Base-by-base conservation (phyloP, 2,113 vertebrate species). In the Emberiza fucata region DNA sequence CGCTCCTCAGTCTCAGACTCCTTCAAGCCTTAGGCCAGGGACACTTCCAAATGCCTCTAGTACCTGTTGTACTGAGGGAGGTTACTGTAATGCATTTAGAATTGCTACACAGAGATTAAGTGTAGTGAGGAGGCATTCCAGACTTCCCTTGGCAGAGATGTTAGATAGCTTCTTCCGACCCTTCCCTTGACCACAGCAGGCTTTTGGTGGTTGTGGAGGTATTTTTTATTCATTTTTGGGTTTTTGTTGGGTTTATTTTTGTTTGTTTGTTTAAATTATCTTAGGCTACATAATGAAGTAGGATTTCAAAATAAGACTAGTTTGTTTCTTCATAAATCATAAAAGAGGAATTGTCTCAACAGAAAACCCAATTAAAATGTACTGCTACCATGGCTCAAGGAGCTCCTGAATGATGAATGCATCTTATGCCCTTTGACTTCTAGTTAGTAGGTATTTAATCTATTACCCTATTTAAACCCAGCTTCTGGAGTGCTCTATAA, bases 331-430 rank as follows among this genome's bases (percentile, higher is more conserved):
- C 56, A 59, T 93, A 95, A 89, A 96, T 96, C 66, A 86, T 35
- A 64, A 40, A 91, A 73, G 61, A 94, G 53, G 92, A 97, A 88
- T 76, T 78, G 14, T 44, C 54, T 96, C 89, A 83, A 63, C 48
- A 96, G 92, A 94, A 92, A 93, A 95, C 33, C 50, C 91, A 97
- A 81, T 96, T 97, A 97, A 97, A 94, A 78, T 15, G 3, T 73
- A 72, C 54, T 91, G 54, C 61, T 29, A 40, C 10, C 22, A 45
- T 88, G 22, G 77, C 85, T 92, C 27, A 80, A 90, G 87, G 81
- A 59, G 39, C 35, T 89, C 60, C 91, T 83, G 42, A 47, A 45
- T 78, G 44, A 94, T 94, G 79, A 93, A 77, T 73, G 75, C 9
- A 39, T 51, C n/a, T 45, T 63, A 44, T 90, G 56, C 64, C 80